Base-by-base conservation (phyloP, 2,888 invertebrate species). In the Rotaria macrura region DNA sequence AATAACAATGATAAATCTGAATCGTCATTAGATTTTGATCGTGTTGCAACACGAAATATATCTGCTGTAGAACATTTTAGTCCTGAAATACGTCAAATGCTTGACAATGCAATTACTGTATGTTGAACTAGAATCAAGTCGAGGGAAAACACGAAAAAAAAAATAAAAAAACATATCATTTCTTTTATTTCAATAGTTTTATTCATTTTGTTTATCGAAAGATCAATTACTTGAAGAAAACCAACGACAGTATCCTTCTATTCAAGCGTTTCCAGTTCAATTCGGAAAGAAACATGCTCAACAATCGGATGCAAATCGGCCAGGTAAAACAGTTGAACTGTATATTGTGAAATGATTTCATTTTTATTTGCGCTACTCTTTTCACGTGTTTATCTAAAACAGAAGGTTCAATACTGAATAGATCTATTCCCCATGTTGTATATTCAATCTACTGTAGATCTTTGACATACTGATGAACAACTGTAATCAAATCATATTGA, bases 71-170 rank as follows among this genome's bases (percentile, higher is more conserved):
- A 43, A 79, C 74, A 79, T 79, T 79, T 79, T 23, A 43, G 40
- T 79, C 86, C 86, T 1, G 86, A 86, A 34, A 84, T 86, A 20
- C 86, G 84, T 17, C 54, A 84, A 54, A 86, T 86, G 86, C 79
- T 84, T 34, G 86, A 86, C 29, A 86, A 86, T 38, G 84, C 84
- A 79, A 43, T 79, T 79, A 79, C 38, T 12, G 74, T 79, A 79
- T 74, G 74, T 74, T 47, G 14, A 47, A 6, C 6, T 12, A 47
- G 6, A 12, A 47, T 47, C 6, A 47, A 47, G 5, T 14, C 14
- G 14, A 47, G 47, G 1, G 14, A 47, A 47, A 47, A 12, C 2
- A 47, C 14, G n/a, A n/a, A n/a, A n/a, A n/a, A n/a, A n/a, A n/a
- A n/a, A n/a, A n/a, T n/a, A n/a, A n/a, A n/a, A n/a, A n/a, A n/a